Evolutionary conservation across 1,140 invertebrate genomes (phyloP).

Genomic region (Temnothorax longispinosus): DNA sequence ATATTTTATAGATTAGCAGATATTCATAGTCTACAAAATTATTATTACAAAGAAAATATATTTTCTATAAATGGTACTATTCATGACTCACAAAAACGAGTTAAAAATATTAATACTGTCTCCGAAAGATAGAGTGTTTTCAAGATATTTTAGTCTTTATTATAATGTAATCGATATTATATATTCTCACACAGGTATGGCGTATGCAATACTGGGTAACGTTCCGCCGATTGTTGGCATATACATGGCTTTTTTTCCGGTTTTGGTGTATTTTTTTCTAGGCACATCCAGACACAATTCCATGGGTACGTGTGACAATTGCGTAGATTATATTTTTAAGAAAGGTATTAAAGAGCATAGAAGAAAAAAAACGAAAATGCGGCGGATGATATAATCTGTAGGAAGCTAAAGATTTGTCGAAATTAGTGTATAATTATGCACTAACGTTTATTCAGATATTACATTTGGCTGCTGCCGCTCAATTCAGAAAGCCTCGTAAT

Average conservation of each 20-base stretch:
- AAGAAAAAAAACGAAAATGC: not conserved
- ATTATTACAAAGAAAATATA: not conserved
- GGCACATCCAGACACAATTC: constrained; percentile 97
- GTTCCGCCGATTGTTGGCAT: constrained; percentile 95
- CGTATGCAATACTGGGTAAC: constrained; percentile 95
- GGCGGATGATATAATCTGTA: not conserved
- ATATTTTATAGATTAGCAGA: not conserved
- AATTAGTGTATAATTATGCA: constrained; percentile 7
- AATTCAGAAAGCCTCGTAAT: not conserved
- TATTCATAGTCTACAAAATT: not conserved
- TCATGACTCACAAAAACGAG: not conserved
- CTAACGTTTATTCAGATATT: constrained; percentile 2
- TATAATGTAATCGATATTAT: constrained; percentile 14
- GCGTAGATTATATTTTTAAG: not conserved
- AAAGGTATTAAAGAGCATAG: not conserved
- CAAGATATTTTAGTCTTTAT: not conserved
- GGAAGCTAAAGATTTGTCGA: not conserved
- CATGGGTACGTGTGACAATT: constrained; percentile 88
- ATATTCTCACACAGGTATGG: constrained; percentile 90
- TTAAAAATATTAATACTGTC: not conserved
- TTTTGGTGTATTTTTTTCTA: constrained; percentile 95
- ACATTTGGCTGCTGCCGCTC: not conserved
- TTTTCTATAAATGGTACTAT: not conserved
- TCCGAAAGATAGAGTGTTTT: not conserved
- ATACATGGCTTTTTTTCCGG: constrained; percentile 98